These are phyloP conservation scores for Cercopithecus mona DNA, from an alignment of 2,113 vertebrate species.

Conservation along the genomic window DNA sequence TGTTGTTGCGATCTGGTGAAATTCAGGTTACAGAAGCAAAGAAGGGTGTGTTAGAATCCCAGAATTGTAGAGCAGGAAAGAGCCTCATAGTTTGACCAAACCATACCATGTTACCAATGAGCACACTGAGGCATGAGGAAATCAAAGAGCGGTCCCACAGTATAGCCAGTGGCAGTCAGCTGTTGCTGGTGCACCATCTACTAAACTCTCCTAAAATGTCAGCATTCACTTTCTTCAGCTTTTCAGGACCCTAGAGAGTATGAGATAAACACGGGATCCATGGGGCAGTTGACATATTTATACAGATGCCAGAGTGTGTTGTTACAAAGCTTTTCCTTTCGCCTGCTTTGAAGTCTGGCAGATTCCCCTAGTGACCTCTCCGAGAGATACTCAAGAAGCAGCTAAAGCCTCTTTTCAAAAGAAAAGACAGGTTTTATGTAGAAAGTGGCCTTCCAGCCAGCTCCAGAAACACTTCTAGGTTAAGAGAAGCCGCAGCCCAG, in stretches of 20 bases:
- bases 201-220: background rate
- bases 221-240: background rate
- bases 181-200: background rate
- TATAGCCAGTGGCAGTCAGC: rapidly evolving
- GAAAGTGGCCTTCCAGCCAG: constrained; percentile 50
- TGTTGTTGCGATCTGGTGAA: background rate
- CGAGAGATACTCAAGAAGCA: constrained; percentile 61
- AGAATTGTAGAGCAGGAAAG: background rate
- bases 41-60: background rate
- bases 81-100: background rate
- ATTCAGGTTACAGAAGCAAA: background rate
- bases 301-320: constrained; percentile 26
- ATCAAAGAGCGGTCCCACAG: rapidly evolving
- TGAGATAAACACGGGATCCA: background rate
- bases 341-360: constrained; percentile 54
- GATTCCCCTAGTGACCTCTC: constrained; percentile 44
- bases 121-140: background rate
- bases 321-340: background rate
- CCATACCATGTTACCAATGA: background rate
- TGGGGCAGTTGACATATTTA: constrained; percentile 25
- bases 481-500: constrained; percentile 64
- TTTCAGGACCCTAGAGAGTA: background rate
- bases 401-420: constrained; percentile 47
- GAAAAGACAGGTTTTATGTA: constrained; percentile 41
- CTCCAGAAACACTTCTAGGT: constrained; percentile 77